Evolutionary conservation across 2,888 invertebrate genomes (phyloP), one percentile per base, ranked within the genome.

Genomic region (Protophormia terraenovae): DNA sequence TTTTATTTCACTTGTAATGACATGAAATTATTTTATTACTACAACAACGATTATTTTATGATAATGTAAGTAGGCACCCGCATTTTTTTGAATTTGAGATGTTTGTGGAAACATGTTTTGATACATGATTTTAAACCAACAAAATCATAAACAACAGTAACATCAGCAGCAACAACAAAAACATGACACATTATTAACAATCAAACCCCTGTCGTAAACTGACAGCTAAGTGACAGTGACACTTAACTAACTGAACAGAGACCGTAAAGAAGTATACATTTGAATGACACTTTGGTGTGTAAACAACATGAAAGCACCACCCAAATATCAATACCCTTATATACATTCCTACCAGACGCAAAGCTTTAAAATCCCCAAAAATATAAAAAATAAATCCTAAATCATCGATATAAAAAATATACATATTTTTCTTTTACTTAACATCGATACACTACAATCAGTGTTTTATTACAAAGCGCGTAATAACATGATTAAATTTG

Each of bases 191-290:
- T 71, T 84, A 80, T 80, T 84, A 66, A 78, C 69, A 81, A 73
- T 78, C 67, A 78, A 85, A 75, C 38, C 78, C 45, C 67, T 82
- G 82, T 82, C 82, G 62, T 82, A 78, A 82, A 64, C 24, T 81
- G 85, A 85, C 82, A 85, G 78, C 47, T 50, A 82, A 78, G 62
- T 82, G 82, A 85, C 82, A 85, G 58, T 78, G 82, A 78, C 78
- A 78, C 69, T 78, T 64, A 75, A 45, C 41, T 50, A 55, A 32
- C 58, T 32, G 29, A 78, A 71, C 69, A 64, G 41, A 80, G 16
- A 62, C n/a, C 38, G 66, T 41, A 50, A 10, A 60, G 35, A 77
- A 75, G 67, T 55, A 32, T 69, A 53, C 53, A 53, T 22, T 69
- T 75, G 53, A 75, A 27, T 84, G 79, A 71, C 75, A 71, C 58